Evolutionary conservation across 2,888 invertebrate genomes (phyloP), one percentile per base, ranked within the genome.

Genomic region (Thecocarcelia acutangulata): DNA sequence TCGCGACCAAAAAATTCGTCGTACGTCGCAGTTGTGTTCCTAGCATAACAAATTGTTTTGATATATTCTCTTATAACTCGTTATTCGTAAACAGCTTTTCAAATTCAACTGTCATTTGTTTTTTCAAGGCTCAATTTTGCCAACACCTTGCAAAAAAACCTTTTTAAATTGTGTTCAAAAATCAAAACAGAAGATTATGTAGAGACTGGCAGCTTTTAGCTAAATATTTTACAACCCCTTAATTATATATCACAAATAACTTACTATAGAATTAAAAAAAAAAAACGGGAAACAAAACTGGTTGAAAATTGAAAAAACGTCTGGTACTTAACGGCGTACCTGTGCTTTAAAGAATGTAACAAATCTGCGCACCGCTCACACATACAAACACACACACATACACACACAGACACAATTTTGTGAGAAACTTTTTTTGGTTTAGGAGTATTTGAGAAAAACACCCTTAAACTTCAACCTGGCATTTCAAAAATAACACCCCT

Each of bases 291-390:
- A 63, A 69, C n/a, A n/a, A 68, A 80, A 72, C 76, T 61, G 61
- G 70, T 82, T 78, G 21, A 24, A 74, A 42, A 50, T 24, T 44
- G 6, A 28, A 63, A 61, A 24, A 52, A 70, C 80, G 84, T 80
- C 84, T 84, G 84, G 84, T 84, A 80, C 63, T 59, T 82, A 68
- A 52, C 50, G 52, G 56, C 72, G 81, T 84, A 84, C 84, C 84
- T 84, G 84, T 81, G 80, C 80, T 48, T 66, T 40, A 54, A 37
- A 19, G 44, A 64, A 66, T 74, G 81, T 82, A 79, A 70, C 83
- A 69, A 81, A 82, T 77, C 63, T 78, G 73, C 83, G 83, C 83
- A 83, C 77, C 77, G 66, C 24, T 77, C 48, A 64, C n/a, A n/a
- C n/a, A n/a, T n/a, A n/a, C n/a, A 50, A 54, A 56, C 63, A 24